Evolutionary conservation across 2,113 vertebrate species (phyloP), one percentile per base, ranked within the genome.

Genomic region (Pelvicachromis taeniatus): DNA sequence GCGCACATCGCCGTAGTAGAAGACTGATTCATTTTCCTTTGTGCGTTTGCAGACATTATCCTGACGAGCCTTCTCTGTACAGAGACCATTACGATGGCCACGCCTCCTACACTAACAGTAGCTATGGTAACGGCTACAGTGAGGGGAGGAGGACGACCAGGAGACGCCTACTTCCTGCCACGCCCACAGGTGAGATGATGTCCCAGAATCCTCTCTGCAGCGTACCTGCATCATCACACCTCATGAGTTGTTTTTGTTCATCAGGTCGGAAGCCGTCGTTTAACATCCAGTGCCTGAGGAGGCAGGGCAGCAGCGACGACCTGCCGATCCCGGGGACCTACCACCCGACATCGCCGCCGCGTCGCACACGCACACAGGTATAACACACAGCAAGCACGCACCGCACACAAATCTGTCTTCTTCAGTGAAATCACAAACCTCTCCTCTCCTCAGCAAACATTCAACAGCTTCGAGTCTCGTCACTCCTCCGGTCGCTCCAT

Each of bases 241-340:
- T 70, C 45, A 63, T 26, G 53, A 23, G 4, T 52, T 55, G 55
- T 56, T 63, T 80, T 83, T 1, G 13, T 1, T 23, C n/a, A 0
- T 14, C 90, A 98, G 97, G 96, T 50, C 96, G 92, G 21, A 98
- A 97, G 68, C 96, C 98, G 0, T 96, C 97, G 3, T 98, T 99
- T 87, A 97, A 96, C 84, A 97, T 99, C 89, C 97, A 99, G 95
- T 98, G 97, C 95, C 92, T 99, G 92, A 96, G 95, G 87, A 94
- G 96, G 33, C 97, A 97, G 85, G 95, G 94, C 26, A 98, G 97
- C 91, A 97, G 95, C n/a, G 97, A 98, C 7, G 97, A 99, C 91
- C 96, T 97, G 61, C 97, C 98, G 1, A 97, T 97, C 55, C 97
- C 98, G 0, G 97, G 97, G 59, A 98, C 97, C 17, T 99, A 98